Percentiles rank a stretch among this genome's conserved stretches.
phyloP scores from a whole-genome alignment of 2,888 invertebrate genomes.

The Drosophila suboccidentalis region DNA sequence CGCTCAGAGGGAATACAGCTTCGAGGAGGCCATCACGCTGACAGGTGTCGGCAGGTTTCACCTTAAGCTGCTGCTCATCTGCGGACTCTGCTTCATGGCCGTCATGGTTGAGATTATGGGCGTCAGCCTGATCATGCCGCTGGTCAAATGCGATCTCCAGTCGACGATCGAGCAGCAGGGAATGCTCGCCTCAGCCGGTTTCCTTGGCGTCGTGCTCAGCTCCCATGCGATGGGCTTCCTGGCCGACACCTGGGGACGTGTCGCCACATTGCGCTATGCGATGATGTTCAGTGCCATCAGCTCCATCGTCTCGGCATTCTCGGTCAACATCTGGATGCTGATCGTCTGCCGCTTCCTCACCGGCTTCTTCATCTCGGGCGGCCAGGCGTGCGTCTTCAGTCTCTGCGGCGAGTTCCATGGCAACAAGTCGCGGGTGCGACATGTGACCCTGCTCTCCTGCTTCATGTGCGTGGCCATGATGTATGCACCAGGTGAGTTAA shows the following conservation, averaged over 20 bases:
- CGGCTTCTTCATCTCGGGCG: conserved; percentile 87
- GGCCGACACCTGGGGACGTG: conserved; percentile 91
- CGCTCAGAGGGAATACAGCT: conserved; percentile 63
- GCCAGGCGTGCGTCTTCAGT: conserved; percentile 87
- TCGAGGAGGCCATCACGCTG: conserved; percentile 82
- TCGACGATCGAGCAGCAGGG: conserved; percentile 88
- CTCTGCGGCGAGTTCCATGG: conserved; percentile 88
- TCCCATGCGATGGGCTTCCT: conserved; percentile 93
- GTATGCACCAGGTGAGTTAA: conserved; percentile 86
- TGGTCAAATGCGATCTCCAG: conserved; percentile 89
- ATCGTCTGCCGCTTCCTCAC: conserved; percentile 88
- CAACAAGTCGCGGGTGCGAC: conserved; percentile 85
- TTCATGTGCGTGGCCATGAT: conserved; percentile 87
- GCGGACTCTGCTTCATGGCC: conserved; percentile 89
- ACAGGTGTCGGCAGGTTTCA: conserved; percentile 89
- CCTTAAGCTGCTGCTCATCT: conserved; percentile 87
- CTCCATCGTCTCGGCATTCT: conserved; percentile 88
- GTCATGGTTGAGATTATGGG: conserved; percentile 90
- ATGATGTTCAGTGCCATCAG: conserved; percentile 87
- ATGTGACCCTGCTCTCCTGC: conserved; percentile 87
- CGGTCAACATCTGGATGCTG: conserved; percentile 88
- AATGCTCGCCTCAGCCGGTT: conserved; percentile 89
- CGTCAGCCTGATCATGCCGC: conserved; percentile 89
- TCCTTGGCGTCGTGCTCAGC: conserved; percentile 90
- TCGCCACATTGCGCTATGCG: conserved; percentile 87